phyloP scores from a whole-genome alignment of 2,797 vertebrate genomes.

The Artibeus jamaicensis region DNA sequence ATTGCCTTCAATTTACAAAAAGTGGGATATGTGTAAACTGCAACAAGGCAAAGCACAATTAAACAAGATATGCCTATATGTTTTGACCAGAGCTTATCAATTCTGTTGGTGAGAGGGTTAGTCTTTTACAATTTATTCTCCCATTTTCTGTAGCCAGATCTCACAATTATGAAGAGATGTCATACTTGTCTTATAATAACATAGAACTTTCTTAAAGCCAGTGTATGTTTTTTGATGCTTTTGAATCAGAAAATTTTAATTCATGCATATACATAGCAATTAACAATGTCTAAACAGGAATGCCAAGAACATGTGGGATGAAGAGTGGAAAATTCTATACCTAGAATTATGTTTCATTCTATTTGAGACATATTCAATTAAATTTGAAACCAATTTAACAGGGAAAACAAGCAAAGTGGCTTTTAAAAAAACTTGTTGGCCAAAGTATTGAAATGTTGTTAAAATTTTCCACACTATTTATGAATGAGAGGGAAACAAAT shows the following conservation, averaged over 20 bases:
- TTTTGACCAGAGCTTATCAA: conserved; percentile 4
- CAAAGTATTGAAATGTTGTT: neutral
- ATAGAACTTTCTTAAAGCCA: neutral
- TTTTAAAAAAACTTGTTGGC: neutral
- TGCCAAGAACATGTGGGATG: neutral
- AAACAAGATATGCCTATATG: neutral
- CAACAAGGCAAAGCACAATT: neutral
- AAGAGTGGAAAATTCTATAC: neutral
- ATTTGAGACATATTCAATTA: neutral
- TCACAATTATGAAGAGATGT: neutral
- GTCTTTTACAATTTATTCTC: neutral
- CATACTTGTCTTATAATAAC: neutral
- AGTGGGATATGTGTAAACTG: neutral
- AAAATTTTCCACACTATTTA: neutral
- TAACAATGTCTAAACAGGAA: neutral
- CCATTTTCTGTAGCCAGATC: neutral
- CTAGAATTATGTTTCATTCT: neutral
- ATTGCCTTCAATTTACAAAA: neutral
- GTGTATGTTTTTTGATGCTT: neutral
- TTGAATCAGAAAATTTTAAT: neutral
- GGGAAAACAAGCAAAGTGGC: neutral
- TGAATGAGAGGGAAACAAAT: neutral
- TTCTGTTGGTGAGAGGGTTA: neutral
- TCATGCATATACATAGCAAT: neutral
- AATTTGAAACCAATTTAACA: neutral